Evolutionary conservation across 2,888 invertebrate species (phyloP).

Genomic region (Shargacucullia verbasci): DNA sequence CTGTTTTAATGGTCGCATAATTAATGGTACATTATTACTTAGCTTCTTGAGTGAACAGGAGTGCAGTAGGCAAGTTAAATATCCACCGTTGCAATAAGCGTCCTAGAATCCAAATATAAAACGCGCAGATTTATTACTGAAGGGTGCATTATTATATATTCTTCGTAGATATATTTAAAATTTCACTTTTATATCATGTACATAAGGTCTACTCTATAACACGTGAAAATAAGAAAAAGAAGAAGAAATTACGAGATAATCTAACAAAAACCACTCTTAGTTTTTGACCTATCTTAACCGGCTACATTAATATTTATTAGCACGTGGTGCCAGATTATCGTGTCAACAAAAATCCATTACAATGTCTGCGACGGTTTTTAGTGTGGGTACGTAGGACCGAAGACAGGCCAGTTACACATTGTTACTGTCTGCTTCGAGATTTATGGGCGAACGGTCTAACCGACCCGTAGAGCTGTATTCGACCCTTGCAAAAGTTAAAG

Average conservation of each 20-base stretch:
- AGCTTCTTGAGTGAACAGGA: no score
- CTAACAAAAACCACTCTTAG: slow-evolving; percentile 6
- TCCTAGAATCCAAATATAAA: no score
- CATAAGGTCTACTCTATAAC: no score
- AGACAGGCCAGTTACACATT: slow-evolving; percentile 67
- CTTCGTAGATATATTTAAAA: no score
- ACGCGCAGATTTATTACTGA: no score
- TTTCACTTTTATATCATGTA: no score
- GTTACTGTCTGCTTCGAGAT: slow-evolving; percentile 67
- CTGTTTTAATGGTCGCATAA: no score
- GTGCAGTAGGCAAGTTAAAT: no score
- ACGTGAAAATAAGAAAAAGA: no score
- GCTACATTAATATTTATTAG: slow-evolving; percentile 40
- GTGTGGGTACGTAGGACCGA: slow-evolving; percentile 42
- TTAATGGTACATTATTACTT: no score
- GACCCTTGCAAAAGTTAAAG: slow-evolving; percentile 65
- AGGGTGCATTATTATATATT: no score
- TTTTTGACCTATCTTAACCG: slow-evolving; percentile 9
- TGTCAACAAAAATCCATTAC: slow-evolving; percentile 59
- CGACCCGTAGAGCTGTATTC: slow-evolving; percentile 57
- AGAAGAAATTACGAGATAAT: not conserved
- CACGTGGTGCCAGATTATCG: slow-evolving; percentile 47
- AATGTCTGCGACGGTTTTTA: slow-evolving; percentile 56
- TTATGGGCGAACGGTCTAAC: slow-evolving; percentile 64
- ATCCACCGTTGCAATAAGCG: no score